Percentiles rank a stretch among this genome's conserved stretches.
Conservation (phyloP, 1,140 invertebrate species). For the Aphelenchoides avenae region DNA sequence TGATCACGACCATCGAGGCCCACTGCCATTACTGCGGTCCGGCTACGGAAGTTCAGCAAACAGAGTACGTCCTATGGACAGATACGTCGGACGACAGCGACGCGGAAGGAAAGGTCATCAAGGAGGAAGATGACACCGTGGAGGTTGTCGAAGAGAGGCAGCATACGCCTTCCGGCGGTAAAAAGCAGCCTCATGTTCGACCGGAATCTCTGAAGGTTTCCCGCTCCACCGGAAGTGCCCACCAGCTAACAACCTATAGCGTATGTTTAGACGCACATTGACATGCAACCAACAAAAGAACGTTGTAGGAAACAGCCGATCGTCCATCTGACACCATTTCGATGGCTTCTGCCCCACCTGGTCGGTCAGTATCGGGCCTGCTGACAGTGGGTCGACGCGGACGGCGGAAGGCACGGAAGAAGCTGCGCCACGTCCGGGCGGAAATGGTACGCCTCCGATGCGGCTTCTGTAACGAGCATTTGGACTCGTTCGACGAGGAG, state of each 20-base stretch:
- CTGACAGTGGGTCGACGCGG: no score
- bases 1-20: constrained; percentile 85
- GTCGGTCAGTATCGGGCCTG: no score
- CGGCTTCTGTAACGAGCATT: constrained; percentile 63
- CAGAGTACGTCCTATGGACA: constrained; percentile 17
- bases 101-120: constrained; percentile 29
- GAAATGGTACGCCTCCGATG: constrained; percentile 68
- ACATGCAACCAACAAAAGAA: no score
- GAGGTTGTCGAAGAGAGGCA: constrained; percentile 6
- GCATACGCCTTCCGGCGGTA: constrained; percentile 14
- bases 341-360: no score
- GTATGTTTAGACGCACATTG: no score
- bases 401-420: constrained; percentile 29
- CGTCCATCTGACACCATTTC: no score
- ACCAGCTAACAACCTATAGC: no score
- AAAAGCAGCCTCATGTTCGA: no score
- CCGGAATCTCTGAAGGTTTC: no score
- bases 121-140: constrained; percentile 31
- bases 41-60: no score
- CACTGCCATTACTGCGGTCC: constrained; percentile 75
- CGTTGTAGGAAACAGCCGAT: no score
- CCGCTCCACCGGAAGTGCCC: no score
- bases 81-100: constrained; percentile 30
- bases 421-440: constrained; percentile 34
- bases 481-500: constrained; percentile 93